Conservation (phyloP, 64 coral and sea anemone species). For the Montipora cactus region DNA sequence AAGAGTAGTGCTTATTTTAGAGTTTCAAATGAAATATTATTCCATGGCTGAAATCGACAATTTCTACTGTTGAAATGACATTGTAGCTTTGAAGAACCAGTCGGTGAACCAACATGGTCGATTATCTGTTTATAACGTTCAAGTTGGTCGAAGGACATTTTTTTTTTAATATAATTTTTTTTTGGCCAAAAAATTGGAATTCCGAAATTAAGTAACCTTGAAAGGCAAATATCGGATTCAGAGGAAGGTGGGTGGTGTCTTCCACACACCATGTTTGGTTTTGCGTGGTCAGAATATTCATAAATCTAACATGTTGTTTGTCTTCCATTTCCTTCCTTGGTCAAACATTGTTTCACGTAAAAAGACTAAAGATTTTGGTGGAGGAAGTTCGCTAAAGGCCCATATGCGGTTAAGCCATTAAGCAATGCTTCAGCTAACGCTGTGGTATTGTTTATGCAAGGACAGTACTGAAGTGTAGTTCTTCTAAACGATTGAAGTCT, state of each 20-base stretch:
- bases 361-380: not conserved
- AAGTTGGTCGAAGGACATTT: too few species aligned
- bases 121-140: too few species aligned
- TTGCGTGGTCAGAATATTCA: not conserved
- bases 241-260: not conserved
- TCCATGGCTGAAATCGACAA: not conserved
- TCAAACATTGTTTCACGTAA: conserved; percentile 30
- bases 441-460: too few species aligned
- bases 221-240: not conserved
- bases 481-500: too few species aligned
- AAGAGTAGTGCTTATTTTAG: too few species aligned
- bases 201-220: not conserved
- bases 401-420: not conserved
- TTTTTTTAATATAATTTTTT: not conserved
- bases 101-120: too few species aligned
- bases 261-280: not conserved
- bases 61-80: too few species aligned
- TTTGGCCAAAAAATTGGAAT: not conserved
- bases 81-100: too few species aligned
- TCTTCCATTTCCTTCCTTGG: not conserved
- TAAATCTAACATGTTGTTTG: not conserved
- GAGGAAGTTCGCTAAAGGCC: too few species aligned
- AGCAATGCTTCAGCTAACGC: not conserved
- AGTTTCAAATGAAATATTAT: not conserved
- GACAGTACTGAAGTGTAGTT: too few species aligned